Percentiles rank a stretch among this genome's conserved stretches.
Evolutionary conservation across 2,113 vertebrate genomes (phyloP).

Genomic region (Solea solea): DNA sequence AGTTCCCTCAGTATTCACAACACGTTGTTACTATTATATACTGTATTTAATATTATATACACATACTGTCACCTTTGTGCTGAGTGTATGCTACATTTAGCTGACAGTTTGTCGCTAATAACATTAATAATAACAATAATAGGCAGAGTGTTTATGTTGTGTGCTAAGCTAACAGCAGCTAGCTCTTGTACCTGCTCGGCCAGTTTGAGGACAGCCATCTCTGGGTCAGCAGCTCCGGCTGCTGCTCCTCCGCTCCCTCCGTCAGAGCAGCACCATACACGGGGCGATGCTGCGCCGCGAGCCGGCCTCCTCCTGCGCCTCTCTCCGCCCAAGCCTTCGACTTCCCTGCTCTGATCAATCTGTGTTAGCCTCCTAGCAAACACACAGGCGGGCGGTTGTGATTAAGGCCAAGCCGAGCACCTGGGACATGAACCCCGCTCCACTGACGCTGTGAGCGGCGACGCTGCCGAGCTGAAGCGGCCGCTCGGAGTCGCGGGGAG

Average conservation of each 20-base stretch:
- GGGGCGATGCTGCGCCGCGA: slow-evolving; percentile 37
- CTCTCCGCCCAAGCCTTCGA: neutral
- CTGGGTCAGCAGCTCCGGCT: slow-evolving; percentile 55
- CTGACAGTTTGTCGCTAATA: neutral
- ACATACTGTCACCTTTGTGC: too few relatives aligned
- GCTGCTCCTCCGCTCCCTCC: slow-evolving; percentile 68
- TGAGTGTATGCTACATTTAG: too few relatives aligned
- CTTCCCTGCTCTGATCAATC: neutral
- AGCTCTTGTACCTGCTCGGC: slow-evolving; percentile 82
- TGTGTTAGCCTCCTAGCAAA: slow-evolving; percentile 11
- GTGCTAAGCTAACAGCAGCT: slow-evolving; percentile 56
- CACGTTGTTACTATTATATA: too few relatives aligned
- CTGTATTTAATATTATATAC: too few relatives aligned
- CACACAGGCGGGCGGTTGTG: slow-evolving; percentile 7
- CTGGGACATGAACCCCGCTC: slow-evolving; percentile 67
- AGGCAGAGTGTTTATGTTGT: neutral
- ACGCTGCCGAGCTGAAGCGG: slow-evolving; percentile 45
- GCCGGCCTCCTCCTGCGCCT: slow-evolving; percentile 15
- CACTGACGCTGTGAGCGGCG: slow-evolving; percentile 67
- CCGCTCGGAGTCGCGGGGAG: slow-evolving; percentile 47
- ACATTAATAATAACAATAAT: neutral
- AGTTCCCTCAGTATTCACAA: too few relatives aligned
- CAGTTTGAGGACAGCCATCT: slow-evolving; percentile 86
- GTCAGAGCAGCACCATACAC: slow-evolving; percentile 49
- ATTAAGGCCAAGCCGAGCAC: slow-evolving; percentile 68